phyloP scores from a whole-genome alignment of 2,113 vertebrate species.

The Platichthys flesus region DNA sequence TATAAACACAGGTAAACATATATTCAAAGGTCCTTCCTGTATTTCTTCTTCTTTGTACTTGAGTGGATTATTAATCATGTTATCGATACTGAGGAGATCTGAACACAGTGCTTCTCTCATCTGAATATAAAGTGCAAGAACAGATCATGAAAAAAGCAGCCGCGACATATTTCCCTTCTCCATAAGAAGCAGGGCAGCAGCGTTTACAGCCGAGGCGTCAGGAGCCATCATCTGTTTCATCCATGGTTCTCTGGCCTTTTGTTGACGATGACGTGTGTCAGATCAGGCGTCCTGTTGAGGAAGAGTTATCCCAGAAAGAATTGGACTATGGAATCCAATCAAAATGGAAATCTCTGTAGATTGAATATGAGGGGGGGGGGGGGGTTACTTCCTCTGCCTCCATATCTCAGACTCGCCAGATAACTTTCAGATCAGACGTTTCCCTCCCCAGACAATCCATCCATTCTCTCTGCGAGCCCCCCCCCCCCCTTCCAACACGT shows the following conservation, averaged over 20 bases:
- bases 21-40: no score
- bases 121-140: not conserved
- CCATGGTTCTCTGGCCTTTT: slow-evolving; percentile 54
- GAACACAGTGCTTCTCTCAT: not conserved
- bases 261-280: slow-evolving; percentile 59
- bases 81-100: not conserved
- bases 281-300: slow-evolving; percentile 59
- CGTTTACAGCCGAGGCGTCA: not conserved
- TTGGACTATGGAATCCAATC: slow-evolving; percentile 67
- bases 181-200: not conserved
- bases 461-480: slow-evolving; percentile 35
- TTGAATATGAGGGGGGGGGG: slow-evolving; percentile 26
- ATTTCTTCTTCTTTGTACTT: no score
- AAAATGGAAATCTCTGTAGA: slow-evolving; percentile 59
- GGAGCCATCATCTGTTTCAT: slow-evolving; percentile 43
- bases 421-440: slow-evolving; percentile 62
- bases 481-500: slow-evolving; percentile 29
- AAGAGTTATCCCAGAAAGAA: slow-evolving; percentile 67
- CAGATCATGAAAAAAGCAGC: not conserved
- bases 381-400: slow-evolving; percentile 17
- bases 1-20: no score
- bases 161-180: not conserved
- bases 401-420: slow-evolving; percentile 34
- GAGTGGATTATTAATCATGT: no score
- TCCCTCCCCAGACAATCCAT: slow-evolving; percentile 49